Percentiles rank a stretch among this genome's conserved stretches.
Conservation (phyloP, 2,888 invertebrate species). For the Troilus luridus region DNA sequence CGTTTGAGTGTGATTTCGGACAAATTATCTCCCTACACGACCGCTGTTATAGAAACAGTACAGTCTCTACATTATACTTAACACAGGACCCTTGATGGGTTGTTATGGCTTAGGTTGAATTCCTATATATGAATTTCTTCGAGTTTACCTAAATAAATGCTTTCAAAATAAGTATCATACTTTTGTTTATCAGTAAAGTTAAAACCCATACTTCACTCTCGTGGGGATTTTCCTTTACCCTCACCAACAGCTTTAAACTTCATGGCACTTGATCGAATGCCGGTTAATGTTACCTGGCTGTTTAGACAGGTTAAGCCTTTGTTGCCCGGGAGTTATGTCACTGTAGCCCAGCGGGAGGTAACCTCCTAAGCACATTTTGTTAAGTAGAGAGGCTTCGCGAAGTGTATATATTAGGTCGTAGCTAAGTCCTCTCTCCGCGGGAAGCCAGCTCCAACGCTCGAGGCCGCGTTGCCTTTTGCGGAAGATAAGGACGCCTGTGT, state of each 20-base stretch:
- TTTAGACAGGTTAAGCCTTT: neutral
- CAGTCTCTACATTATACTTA: too few relatives aligned
- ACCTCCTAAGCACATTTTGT: neutral
- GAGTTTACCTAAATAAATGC: neutral
- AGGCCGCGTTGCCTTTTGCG: constrained; percentile 15
- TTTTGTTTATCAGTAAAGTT: neutral
- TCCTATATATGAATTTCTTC: too few relatives aligned
- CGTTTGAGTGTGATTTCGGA: too few relatives aligned
- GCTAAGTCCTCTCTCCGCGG: neutral
- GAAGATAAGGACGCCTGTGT: constrained; percentile 9
- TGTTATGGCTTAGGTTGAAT: too few relatives aligned
- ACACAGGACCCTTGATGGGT: too few relatives aligned
- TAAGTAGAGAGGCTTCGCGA: neutral
- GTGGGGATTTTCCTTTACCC: neutral
- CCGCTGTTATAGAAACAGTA: too few relatives aligned
- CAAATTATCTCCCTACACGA: too few relatives aligned
- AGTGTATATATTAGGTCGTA: neutral
- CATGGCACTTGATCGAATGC: neutral
- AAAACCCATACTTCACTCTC: neutral
- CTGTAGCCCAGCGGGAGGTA: neutral
- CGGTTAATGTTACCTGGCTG: neutral
- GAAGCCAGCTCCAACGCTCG: neutral
- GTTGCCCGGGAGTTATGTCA: neutral
- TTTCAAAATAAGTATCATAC: neutral
- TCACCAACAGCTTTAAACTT: neutral